Evolutionary conservation across 1,140 invertebrate species (phyloP).

Genomic region (Brachionus plicatilis): DNA sequence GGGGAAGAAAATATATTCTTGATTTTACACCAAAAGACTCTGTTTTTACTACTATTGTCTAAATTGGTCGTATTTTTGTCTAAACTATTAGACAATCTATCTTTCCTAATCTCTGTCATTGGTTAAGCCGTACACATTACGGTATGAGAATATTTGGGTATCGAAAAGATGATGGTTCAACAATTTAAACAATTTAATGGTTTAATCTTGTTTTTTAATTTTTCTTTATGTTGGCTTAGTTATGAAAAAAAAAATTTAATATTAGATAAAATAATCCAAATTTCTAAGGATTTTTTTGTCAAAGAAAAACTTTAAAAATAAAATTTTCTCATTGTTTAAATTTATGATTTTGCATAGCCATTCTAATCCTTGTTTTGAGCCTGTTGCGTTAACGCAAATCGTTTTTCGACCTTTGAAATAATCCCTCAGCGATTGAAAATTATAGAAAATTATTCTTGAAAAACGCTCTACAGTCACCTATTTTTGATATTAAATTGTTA

Average conservation of each 20-base stretch:
- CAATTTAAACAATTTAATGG: background rate
- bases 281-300: background rate
- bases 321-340: background rate
- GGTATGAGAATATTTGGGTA: background rate
- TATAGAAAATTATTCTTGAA: background rate
- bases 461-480: background rate
- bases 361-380: background rate
- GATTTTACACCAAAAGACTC: background rate
- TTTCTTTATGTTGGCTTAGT: background rate
- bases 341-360: background rate
- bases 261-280: background rate
- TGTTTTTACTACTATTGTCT: background rate
- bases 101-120: background rate
- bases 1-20: background rate
- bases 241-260: background rate
- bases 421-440: background rate
- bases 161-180: background rate
- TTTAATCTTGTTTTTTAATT: constrained; percentile 3
- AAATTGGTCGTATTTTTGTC: background rate
- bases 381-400: background rate
- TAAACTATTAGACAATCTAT: background rate
- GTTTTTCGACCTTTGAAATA: background rate
- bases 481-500: background rate
- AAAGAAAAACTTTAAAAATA: background rate
- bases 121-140: background rate